These are phyloP conservation scores for Crambe crambe DNA, from an alignment of 37 sponge, comb jelly and placozoan genomes.

Conservation along the genomic window DNA sequence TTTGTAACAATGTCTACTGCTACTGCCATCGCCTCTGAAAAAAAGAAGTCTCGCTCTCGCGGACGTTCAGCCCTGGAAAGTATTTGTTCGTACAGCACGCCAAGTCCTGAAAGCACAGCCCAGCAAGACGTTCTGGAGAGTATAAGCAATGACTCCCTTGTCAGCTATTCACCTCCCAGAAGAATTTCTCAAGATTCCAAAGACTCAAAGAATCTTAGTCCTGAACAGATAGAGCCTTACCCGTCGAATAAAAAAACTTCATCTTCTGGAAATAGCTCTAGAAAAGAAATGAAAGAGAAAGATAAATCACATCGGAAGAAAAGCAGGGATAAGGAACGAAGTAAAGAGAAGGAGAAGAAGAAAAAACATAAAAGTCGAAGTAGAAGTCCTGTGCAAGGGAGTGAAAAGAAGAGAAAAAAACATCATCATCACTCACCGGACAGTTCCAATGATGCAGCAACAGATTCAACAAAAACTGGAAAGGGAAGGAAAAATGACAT, in stretches of 20 bases:
- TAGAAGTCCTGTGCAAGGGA: constrained; percentile 16
- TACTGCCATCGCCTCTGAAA: background rate
- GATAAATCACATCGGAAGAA: constrained; percentile 15
- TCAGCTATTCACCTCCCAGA: constrained; percentile 28
- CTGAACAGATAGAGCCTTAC: constrained; percentile 35
- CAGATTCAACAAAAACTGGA: background rate
- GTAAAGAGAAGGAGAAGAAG: constrained; percentile 16
- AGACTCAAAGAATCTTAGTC: constrained; percentile 19
- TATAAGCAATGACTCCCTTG: constrained; percentile 44
- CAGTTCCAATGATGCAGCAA: background rate
- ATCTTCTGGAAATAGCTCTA: background rate
- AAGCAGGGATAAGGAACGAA: constrained; percentile 12
- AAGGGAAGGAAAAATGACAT: background rate
- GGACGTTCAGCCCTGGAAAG: constrained; percentile 31
- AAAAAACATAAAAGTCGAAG: constrained; percentile 12
- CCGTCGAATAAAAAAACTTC: background rate
- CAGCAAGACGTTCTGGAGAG: constrained; percentile 32
- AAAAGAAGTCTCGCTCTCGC: background rate
- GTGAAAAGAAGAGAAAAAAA: constrained; percentile 11
- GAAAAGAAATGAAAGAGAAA: background rate
- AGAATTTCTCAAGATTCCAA: background rate
- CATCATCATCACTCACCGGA: constrained; percentile 24
- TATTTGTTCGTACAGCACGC: constrained; percentile 48
- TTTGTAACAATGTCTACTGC: constrained; percentile 12
- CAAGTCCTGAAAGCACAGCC: constrained; percentile 22